phyloP scores from a whole-genome alignment of 2,888 invertebrate genomes.

The Himalopsyche tibetana region DNA sequence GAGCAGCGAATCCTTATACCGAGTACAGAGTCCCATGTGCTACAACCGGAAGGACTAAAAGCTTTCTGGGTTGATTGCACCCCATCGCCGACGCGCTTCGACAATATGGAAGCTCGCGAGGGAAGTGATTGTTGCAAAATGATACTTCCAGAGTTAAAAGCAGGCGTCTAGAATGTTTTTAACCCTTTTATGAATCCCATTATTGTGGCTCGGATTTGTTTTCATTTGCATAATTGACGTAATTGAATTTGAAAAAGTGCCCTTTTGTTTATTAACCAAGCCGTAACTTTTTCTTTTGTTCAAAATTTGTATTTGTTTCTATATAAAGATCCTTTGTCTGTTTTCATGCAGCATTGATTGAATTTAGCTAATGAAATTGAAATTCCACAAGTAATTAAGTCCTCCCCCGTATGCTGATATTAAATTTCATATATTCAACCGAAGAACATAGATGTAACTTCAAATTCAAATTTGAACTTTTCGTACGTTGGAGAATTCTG shows the following conservation, averaged over 20 bases:
- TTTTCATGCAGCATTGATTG: too few species aligned
- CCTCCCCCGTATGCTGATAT: too few species aligned
- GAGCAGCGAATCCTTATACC: constrained; percentile 31
- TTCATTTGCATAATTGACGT: constrained; percentile 37
- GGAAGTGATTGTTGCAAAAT: constrained; percentile 29
- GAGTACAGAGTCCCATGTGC: constrained; percentile 48
- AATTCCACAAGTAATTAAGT: too few species aligned
- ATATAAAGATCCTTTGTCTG: too few species aligned
- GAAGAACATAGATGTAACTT: too few species aligned
- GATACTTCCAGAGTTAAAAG: constrained; percentile 54
- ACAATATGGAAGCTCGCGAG: constrained; percentile 27
- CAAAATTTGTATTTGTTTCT: too few species aligned
- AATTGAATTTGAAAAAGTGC: neutral
- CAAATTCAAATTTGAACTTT: too few species aligned
- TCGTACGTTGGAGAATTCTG: too few species aligned
- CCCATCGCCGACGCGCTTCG: constrained; percentile 23
- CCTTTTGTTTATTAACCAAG: neutral
- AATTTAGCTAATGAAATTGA: too few species aligned
- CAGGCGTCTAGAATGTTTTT: constrained; percentile 3
- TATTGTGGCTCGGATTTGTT: neutral
- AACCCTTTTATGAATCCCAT: constrained; percentile 18
- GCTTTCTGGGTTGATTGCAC: constrained; percentile 61
- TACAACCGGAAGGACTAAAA: constrained; percentile 55
- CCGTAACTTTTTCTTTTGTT: too few species aligned
- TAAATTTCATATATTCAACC: too few species aligned